These are phyloP conservation scores for Drosophila neotestacea DNA, from an alignment of 2,888 invertebrate species.

Conservation along the genomic window DNA sequence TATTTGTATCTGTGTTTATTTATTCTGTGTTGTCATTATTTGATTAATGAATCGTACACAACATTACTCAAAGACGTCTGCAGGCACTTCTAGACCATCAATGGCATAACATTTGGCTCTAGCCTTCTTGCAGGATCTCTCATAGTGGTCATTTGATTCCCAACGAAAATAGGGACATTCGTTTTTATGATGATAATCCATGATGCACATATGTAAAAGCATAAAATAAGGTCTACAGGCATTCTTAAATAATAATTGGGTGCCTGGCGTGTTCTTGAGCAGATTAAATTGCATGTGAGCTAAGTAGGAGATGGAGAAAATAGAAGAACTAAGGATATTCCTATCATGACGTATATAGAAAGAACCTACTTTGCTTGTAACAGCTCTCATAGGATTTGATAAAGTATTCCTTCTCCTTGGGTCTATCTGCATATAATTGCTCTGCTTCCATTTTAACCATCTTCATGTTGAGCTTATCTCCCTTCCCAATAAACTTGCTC, in stretches of 20 bases:
- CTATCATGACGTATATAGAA: too few species aligned
- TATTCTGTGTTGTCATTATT: constrained; percentile 3
- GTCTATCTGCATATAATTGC: constrained; percentile 46
- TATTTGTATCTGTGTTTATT: constrained; percentile 3
- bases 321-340: too few species aligned
- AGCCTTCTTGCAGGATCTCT: constrained; percentile 41
- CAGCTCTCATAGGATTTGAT: constrained; percentile 64
- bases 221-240: constrained; percentile 67
- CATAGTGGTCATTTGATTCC: constrained; percentile 26
- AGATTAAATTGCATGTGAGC: constrained; percentile 36
- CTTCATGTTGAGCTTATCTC: constrained; percentile 74
- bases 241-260: constrained; percentile 44
- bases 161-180: constrained; percentile 74
- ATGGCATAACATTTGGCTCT: constrained; percentile 63
- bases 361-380: constrained; percentile 53
- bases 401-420: constrained; percentile 68
- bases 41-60: constrained; percentile 20
- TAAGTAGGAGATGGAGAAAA: constrained; percentile 1
- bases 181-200: constrained; percentile 64
- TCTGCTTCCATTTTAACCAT: constrained; percentile 72
- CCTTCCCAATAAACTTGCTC: constrained; percentile 74
- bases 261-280: constrained; percentile 54
- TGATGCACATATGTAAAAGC: constrained; percentile 64
- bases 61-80: not conserved
- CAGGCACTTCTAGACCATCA: constrained; percentile 54